Evolutionary conservation across 2,888 invertebrate species (phyloP), one percentile per base, ranked within the genome.

Genomic region (Pristionchus arcanus): DNA sequence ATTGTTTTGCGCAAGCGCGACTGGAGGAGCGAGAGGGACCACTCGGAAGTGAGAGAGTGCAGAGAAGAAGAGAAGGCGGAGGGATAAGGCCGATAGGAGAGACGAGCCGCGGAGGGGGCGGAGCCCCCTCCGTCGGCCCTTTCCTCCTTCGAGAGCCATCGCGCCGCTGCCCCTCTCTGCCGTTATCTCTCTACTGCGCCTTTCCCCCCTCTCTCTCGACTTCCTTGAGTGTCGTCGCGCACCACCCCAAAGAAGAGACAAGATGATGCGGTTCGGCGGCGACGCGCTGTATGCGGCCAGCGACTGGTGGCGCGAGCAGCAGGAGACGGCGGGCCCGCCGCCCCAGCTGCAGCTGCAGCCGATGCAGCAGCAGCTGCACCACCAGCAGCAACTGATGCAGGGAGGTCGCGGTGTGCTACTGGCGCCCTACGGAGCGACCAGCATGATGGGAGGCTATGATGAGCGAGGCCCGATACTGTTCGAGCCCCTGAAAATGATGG

Each of bases 251-350:
- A 37, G 37, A 74, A 74, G 74, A 34, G 25, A 25, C 25, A 42
- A 81, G 49, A 81, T 81, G 81, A 81, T 81, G 81, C 81, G 81
- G 7, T 81, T 81, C 81, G 81, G 81, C 81, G 81, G 81, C 49
- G 81, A 81, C 19, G 81, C 81, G 81, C 81, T 81, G n/a, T 81
- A 81, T 53, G n/a, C 81, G n/a, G 28, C n/a, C 15, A 19, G 19
- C 49, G 81, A 81, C 81, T 81, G 81, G 81, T 81, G 81, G 81
- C 81, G 81, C 49, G 81, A 81, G 81, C 81, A 81, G 49, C 81
- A 81, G 49, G 81, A 81, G 53, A 81, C 81, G 53, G 81, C 81
- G 49, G 34, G 11, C 5, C 81, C 81, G 81, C 42, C 28, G 53
- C 77, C 31, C 25, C 42, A 15, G 77, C 53, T 5, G 53, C 81